These are phyloP conservation scores for Agriopis marginaria DNA, from an alignment of 2,888 invertebrate species.

Conservation along the genomic window DNA sequence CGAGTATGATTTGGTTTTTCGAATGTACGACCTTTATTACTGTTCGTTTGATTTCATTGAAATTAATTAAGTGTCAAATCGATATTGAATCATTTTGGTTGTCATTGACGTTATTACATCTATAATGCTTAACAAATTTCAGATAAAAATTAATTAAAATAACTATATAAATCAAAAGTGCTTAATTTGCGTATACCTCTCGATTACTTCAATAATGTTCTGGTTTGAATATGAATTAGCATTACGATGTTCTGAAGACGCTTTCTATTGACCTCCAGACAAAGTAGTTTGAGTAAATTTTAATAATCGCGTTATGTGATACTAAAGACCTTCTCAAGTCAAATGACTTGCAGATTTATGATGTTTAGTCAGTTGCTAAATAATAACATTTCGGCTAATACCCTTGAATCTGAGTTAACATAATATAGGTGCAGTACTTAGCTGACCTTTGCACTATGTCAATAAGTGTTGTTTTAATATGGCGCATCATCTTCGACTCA, in stretches of 20 bases:
- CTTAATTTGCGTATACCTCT: too few species aligned
- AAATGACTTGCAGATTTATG: conserved; percentile 32
- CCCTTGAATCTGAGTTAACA: conserved; percentile 31
- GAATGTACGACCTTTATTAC: neutral
- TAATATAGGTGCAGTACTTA: conserved; percentile 17
- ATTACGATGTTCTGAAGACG: conserved; percentile 19
- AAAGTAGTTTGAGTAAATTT: conserved; percentile 20
- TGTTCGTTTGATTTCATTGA: neutral
- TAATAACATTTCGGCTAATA: conserved; percentile 14
- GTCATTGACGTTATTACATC: neutral
- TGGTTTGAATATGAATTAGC: conserved; percentile 14
- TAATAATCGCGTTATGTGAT: conserved; percentile 20
- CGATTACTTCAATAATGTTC: conserved; percentile 8
- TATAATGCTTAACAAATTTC: neutral
- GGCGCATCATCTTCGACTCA: conserved; percentile 1
- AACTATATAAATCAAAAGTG: neutral
- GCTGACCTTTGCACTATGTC: conserved; percentile 17
- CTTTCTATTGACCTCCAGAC: conserved; percentile 36
- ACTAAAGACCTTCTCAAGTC: conserved; percentile 23
- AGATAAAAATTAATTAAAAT: neutral
- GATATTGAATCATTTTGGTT: neutral
- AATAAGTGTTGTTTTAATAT: conserved; percentile 17
- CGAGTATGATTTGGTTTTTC: neutral
- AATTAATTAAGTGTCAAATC: neutral
- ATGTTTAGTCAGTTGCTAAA: conserved; percentile 29